A percentile compares a stretch with the other conserved stretches of the same genome.
These are phyloP conservation scores for Dione vanillae DNA, from an alignment of 2,888 invertebrate species.

Conservation along the genomic window DNA sequence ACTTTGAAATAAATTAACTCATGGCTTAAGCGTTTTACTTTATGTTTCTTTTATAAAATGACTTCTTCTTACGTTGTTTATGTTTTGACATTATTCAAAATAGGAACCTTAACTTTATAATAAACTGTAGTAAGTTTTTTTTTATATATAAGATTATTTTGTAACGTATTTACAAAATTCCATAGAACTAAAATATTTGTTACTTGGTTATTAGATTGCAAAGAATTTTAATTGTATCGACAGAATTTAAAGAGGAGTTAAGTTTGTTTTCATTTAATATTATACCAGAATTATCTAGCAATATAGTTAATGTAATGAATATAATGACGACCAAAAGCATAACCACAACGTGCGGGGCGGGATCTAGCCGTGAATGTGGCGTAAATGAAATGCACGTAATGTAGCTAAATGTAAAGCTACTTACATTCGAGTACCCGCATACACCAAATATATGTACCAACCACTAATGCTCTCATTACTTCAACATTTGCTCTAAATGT, in stretches of 20 bases:
- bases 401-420: slow-evolving; percentile 19
- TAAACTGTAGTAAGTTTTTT: background rate
- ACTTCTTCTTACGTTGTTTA: slow-evolving; percentile 12
- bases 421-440: slow-evolving; percentile 20
- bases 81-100: slow-evolving; percentile 21
- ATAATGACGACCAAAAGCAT: slow-evolving; percentile 21
- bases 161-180: background rate
- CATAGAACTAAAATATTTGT: too few relatives aligned
- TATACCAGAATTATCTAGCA: background rate
- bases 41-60: slow-evolving; percentile 25
- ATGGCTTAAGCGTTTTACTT: slow-evolving; percentile 72
- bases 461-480: slow-evolving; percentile 27
- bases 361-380: slow-evolving; percentile 22
- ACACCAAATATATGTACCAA: slow-evolving; percentile 5
- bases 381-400: slow-evolving; percentile 25
- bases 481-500: slow-evolving; percentile 22
- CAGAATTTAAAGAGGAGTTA: background rate
- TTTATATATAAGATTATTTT: background rate
- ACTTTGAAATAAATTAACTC: slow-evolving; percentile 83
- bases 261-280: background rate
- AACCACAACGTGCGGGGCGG: slow-evolving; percentile 21
- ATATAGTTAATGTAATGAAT: background rate
- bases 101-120: background rate
- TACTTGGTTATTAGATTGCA: background rate
- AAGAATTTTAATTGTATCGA: background rate